Evolutionary conservation across 2,113 vertebrate genomes (phyloP).

Genomic region (Sciurus niger): DNA sequence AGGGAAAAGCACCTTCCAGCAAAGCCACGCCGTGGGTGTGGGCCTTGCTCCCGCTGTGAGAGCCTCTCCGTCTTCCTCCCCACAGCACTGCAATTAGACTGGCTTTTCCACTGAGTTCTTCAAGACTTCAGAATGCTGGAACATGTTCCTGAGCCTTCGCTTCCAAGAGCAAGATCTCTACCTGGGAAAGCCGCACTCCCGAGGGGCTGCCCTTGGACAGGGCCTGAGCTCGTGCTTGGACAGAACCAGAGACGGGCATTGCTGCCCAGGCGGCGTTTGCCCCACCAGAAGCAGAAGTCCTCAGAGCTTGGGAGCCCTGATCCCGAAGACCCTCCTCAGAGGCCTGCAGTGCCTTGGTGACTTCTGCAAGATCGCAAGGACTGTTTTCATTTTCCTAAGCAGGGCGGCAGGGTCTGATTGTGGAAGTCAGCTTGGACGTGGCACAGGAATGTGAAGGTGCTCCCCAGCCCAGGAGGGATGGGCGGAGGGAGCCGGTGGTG

Average conservation of each 20-base stretch:
- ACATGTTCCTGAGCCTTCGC: background rate
- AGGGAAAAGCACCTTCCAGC: background rate
- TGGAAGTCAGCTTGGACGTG: background rate
- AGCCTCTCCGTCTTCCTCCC: background rate
- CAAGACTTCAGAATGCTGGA: conserved; percentile 3
- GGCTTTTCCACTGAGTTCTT: conserved; percentile 36
- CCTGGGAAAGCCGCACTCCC: background rate
- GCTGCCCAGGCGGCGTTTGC: background rate
- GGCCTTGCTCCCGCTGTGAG: conserved; percentile 18
- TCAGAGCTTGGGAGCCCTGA: background rate
- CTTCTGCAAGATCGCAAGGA: background rate
- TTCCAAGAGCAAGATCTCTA: conserved; percentile 2
- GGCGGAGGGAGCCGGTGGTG: background rate
- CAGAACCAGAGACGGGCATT: background rate
- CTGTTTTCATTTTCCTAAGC: background rate
- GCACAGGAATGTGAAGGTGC: background rate
- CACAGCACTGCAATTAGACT: background rate
- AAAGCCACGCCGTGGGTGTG: background rate
- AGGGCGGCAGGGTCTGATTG: background rate
- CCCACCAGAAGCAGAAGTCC: background rate
- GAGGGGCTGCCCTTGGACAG: background rate
- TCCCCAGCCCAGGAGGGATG: background rate
- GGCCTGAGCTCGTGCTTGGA: background rate
- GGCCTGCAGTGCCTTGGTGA: background rate
- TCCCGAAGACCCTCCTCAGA: background rate